Percentiles rank a stretch among this genome's conserved stretches.
These are phyloP conservation scores for Chondrilla cf. caribensis DNA, from an alignment of 37 sponge, comb jelly and placozoan genomes.

Conservation along the genomic window DNA sequence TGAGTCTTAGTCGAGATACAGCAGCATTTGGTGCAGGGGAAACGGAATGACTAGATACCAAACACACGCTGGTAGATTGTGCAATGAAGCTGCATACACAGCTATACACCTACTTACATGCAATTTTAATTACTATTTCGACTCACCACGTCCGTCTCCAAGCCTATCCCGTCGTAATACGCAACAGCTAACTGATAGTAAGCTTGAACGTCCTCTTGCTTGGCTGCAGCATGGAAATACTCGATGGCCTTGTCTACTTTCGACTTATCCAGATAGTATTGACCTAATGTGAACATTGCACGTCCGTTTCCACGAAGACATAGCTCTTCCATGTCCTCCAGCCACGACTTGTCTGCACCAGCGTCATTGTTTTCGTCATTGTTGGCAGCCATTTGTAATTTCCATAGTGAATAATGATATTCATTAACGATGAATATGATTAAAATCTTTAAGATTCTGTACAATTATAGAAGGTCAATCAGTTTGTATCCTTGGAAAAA, in stretches of 20 bases:
- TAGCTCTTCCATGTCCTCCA: slow-evolving; percentile 18
- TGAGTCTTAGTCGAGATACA: too few species aligned
- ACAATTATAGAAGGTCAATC: too few species aligned
- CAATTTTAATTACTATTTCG: too few species aligned
- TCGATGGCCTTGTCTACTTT: slow-evolving; percentile 36
- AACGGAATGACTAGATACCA: too few species aligned
- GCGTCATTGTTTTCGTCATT: too few species aligned
- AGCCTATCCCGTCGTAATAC: slow-evolving; percentile 84
- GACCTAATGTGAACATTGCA: slow-evolving; percentile 70
- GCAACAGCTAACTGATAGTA: slow-evolving; percentile 83
- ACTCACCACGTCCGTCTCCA: slow-evolving; percentile 51
- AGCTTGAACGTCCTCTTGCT: slow-evolving; percentile 53
- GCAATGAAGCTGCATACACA: too few species aligned
- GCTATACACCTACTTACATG: too few species aligned
- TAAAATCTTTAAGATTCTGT: too few species aligned
- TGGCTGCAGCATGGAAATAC: slow-evolving; percentile 54
- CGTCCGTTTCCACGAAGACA: slow-evolving; percentile 32
- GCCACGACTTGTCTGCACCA: background rate
- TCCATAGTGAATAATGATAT: slow-evolving; percentile 27
- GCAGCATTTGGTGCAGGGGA: too few species aligned
- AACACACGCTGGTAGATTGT: too few species aligned
- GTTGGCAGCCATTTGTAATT: slow-evolving; percentile 8
- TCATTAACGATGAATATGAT: background rate
- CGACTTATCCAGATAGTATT: slow-evolving; percentile 41
- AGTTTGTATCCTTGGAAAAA: too few species aligned